Base-by-base conservation (phyloP, 2,797 vertebrate genomes). In the Enteromius afrohamiltoni region DNA sequence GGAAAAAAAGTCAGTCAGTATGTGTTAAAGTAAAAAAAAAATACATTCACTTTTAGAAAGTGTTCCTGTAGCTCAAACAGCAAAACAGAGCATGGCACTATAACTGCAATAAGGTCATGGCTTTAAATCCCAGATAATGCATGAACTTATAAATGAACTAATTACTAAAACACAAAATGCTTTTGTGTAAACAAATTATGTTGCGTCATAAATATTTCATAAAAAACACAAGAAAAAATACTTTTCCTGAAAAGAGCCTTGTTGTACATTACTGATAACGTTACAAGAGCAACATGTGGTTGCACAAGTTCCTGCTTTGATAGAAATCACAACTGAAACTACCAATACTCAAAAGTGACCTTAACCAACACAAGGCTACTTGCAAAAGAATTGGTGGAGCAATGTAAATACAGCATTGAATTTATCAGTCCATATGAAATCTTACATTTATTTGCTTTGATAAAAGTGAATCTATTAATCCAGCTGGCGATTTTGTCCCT, bases 281-380 rank as follows among this genome's bases (percentile, higher is more conserved):
- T 5, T 21, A 58, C 13, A 2, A 26, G 17, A 5, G 19, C 19
- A 65, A 16, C 60, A 34, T 10, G 45, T n/a, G 26, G 29, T 79
- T 51, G 62, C 45, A 79, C 3, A 67, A 79, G 7, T 37, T 79
- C 62, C 45, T 51, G 11, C 19, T 79, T 17, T 17, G 62, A 79
- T 51, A 67, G 77, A 13, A 67, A 67, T 79, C 62, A 17, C 26
- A 65, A 51, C 13, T 67, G 19, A 65, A 49, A 37, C 21, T 0
- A 65, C n/a, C 29, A 51, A 79, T 17, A 6, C 14, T 37, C 17
- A 7, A 37, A 14, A 23, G 19, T 34, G 58, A 49, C 42, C 17
- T 31, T 34, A 19, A 37, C 9, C 31, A 67, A 10, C 17, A 1
- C 7, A 67, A 34, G 60, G 7, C 58, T 29, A 29, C 58, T 62